These are phyloP conservation scores for Plutella xylostella DNA, from an alignment of 2,888 invertebrate species.

Conservation along the genomic window DNA sequence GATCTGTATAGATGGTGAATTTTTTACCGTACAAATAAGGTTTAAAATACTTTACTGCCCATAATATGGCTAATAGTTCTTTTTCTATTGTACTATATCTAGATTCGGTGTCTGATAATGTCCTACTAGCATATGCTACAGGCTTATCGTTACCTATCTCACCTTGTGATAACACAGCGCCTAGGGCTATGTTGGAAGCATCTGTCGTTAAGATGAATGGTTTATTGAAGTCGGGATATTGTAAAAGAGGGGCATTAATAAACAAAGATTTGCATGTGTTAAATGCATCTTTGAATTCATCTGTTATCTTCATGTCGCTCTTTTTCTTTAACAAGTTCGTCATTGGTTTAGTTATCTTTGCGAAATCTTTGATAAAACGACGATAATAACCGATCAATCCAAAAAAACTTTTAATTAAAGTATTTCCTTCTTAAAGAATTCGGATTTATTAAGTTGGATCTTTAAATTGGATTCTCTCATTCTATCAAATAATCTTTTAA, in stretches of 20 bases:
- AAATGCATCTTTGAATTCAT: conserved; percentile 20
- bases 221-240: conserved; percentile 29
- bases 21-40: conserved; percentile 7
- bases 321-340: conserved; percentile 22
- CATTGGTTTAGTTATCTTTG: conserved; percentile 21
- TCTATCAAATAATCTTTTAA: conserved; percentile 12
- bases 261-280: conserved; percentile 18
- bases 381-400: conserved; percentile 22
- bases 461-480: conserved; percentile 6
- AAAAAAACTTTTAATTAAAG: conserved; percentile 12
- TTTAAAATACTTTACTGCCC: conserved; percentile 6
- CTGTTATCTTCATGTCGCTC: conserved; percentile 10
- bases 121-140: conserved; percentile 7
- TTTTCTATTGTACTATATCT: conserved; percentile 6
- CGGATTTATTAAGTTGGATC: conserved; percentile 8
- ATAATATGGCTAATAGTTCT: conserved; percentile 5
- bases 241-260: conserved; percentile 26
- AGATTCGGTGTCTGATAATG: conserved; percentile 1
- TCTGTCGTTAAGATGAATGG: conserved; percentile 4
- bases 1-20: conserved; percentile 6
- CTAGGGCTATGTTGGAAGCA: conserved; percentile 3
- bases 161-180: conserved; percentile 8
- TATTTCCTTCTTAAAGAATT: conserved; percentile 7
- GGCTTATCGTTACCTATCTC: conserved; percentile 13
- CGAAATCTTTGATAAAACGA: conserved; percentile 23